These are phyloP conservation scores for Gobio occitaniae DNA, from an alignment of 2,797 vertebrate genomes.

Conservation along the genomic window DNA sequence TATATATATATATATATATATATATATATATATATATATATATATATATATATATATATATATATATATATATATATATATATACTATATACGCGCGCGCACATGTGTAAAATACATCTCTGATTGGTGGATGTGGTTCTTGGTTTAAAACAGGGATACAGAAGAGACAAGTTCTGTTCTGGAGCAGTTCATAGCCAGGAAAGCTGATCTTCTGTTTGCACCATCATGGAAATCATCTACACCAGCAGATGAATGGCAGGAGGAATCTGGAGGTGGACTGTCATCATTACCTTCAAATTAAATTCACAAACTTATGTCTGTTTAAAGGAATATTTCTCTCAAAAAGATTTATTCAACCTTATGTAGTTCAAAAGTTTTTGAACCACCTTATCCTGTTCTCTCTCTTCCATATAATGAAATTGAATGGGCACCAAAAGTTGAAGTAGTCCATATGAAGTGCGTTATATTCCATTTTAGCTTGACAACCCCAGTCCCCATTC, in stretches of 20 bases:
- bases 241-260: conserved; percentile 74
- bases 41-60: not conserved
- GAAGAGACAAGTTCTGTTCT: conserved; percentile 79
- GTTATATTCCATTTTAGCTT: not conserved
- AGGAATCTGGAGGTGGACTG: conserved; percentile 82
- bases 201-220: conserved; percentile 92
- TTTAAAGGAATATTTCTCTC: not conserved
- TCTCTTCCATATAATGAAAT: not conserved
- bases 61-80: not conserved
- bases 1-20: not conserved
- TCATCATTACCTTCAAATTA: not conserved
- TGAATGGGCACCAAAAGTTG: not conserved
- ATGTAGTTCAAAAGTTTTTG: too few species aligned
- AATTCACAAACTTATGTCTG: not conserved
- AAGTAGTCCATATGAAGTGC: too few species aligned
- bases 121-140: not conserved
- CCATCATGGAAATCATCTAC: conserved; percentile 85
- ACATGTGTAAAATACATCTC: not conserved
- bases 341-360: not conserved
- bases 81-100: not conserved
- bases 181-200: conserved; percentile 93
- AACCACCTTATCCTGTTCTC: too few species aligned
- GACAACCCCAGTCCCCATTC: not conserved
- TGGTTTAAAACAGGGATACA: conserved; percentile 74
- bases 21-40: not conserved